Conservation (phyloP, 2,888 invertebrate genomes). For the Erebia ligea region DNA sequence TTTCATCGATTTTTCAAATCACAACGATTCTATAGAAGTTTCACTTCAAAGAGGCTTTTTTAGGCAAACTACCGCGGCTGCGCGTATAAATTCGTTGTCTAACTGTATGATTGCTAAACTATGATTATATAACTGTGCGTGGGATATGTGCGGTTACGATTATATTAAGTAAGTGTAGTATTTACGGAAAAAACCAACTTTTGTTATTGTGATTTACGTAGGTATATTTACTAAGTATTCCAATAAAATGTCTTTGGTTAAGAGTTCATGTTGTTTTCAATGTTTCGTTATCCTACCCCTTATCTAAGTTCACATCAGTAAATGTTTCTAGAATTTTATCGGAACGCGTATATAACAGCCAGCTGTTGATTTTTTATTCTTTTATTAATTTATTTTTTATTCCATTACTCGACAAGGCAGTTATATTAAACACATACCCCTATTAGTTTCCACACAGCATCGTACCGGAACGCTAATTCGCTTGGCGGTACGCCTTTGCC, state of each 20-base stretch:
- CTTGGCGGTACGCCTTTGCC: too few species aligned
- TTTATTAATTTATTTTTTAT: too few species aligned
- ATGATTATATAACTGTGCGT: not conserved
- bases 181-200: slow-evolving; percentile 27
- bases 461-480: too few species aligned
- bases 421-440: too few species aligned
- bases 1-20: too few species aligned
- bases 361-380: too few species aligned
- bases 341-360: too few species aligned
- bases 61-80: too few species aligned
- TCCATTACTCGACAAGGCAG: too few species aligned
- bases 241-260: slow-evolving; percentile 31
- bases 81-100: not conserved
- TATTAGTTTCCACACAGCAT: too few species aligned
- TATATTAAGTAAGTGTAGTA: slow-evolving; percentile 15
- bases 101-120: slow-evolving; percentile 2
- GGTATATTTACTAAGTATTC: slow-evolving; percentile 36
- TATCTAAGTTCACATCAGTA: not conserved
- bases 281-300: not conserved
- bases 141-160: not conserved
- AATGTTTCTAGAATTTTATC: not conserved
- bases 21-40: too few species aligned
- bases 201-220: slow-evolving; percentile 38
- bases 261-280: slow-evolving; percentile 21
- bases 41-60: too few species aligned